Base-by-base conservation (phyloP, 2,797 vertebrate species). In the Argyrosomus regius region DNA sequence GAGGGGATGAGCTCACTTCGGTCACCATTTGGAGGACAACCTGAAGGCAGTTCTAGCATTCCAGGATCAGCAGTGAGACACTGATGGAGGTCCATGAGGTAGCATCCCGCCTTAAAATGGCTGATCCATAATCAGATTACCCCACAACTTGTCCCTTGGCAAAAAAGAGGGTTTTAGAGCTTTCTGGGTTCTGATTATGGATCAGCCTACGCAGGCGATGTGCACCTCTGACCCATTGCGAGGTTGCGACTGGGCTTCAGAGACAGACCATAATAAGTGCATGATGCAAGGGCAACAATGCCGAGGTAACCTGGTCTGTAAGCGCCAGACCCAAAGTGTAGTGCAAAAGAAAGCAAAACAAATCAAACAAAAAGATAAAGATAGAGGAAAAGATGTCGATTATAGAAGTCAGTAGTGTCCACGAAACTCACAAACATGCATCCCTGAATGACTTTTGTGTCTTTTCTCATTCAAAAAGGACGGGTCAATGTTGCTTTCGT, bases 231-330 rank as follows among this genome's bases (percentile, higher is more conserved):
- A 90, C 89, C 91, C 67, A 4, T 76, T 87, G 83, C 57, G 61
- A 90, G 87, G 81, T 87, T 83, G 90, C 67, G 85, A 86, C 89
- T 89, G 91, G 93, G 93, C 90, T 92, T 91, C 73, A 75, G 87
- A 89, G 89, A 93, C 92, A 90, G 92, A 95, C 93, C 93, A 91
- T 92, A 92, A 94, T 94, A 95, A 95, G 93, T 95, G 95, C 93
- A 94, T 93, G 94, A 95, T 95, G 94, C 95, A 83, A 92, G 93
- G 92, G 93, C 93, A 94, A 94, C 94, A 92, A 95, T 91, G 92
- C 93, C 93, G 95, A 96, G 96, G 95, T 96, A 96, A 96, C 94
- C 91, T 93, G 94, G 94, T 95, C 94, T 92, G 93, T 80, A 72
- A 95, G 91, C 87, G 83, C 91, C 92, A 95, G 92, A 95, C 91